Evolutionary conservation across 2,797 vertebrate genomes (phyloP), one percentile per base, ranked within the genome.

Genomic region (Lagorchestes hirsutus): DNA sequence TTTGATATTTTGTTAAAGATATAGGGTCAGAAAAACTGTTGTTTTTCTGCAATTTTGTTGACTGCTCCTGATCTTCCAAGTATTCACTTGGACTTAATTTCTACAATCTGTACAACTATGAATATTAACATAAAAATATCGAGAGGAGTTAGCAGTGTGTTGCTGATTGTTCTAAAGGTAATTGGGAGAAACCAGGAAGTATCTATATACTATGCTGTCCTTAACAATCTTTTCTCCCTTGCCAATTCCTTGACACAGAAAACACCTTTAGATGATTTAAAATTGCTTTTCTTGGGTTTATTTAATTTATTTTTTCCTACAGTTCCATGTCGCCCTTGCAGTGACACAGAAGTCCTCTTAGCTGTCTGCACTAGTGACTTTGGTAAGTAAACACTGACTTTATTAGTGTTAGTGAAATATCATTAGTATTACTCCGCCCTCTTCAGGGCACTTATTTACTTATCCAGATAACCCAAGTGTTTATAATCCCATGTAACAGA

Each of bases 321-420:
- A 99, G 99, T 99, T 67, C 99, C 99, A 31, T 99, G 99, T 98
- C 99, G 99, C 94, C 99, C 99, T 13, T 99, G 99, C 98, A 99
- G 99, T 67, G 99, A 99, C 93, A 98, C 99, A 0, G 99, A 99
- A 97, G 99, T 99, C 54, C 99, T 99, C 96, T 97, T 99, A 94
- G 99, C 99, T 2, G 99, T 99, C 97, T 99, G 99, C 99, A 99
- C 99, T 97, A 99, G 99, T 82, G 99, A 99, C 98, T 99, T 99
- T 5, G 99, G 99, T 99, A 98, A 99, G 99, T 98, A 67, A 92
- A 50, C 2, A 1, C 90, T 46, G 40, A 87, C 22, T 87, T 46
- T 87, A 50, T 24, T 87, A 50, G 24, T 50, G 74, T 87, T 87
- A 46, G 22, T 87, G 40, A 87, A 87, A 50, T 87, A 12, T 5